phyloP scores from a whole-genome alignment of 2,797 vertebrate species.

The Rhinoraja longicauda region DNA sequence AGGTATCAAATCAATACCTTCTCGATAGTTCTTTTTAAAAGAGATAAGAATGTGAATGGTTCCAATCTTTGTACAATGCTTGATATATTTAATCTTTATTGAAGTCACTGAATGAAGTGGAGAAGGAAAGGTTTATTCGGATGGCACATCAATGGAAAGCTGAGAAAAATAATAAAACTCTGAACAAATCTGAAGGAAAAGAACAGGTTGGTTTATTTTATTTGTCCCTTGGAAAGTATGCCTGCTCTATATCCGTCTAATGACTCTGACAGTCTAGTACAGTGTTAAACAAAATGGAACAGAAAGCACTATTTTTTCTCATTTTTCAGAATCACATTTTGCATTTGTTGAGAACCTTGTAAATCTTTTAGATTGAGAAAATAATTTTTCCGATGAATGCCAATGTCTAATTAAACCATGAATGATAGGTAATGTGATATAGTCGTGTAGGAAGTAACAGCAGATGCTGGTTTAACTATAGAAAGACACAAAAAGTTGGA shows the following conservation, averaged over 20 bases:
- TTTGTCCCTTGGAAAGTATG: too few species aligned
- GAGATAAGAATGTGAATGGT: not conserved
- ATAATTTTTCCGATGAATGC: not conserved
- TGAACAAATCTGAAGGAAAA: constrained; percentile 43
- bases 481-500: too few species aligned
- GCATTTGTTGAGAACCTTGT: not conserved
- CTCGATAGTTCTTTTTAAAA: not conserved
- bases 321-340: not conserved
- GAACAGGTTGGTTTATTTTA: constrained; percentile 15
- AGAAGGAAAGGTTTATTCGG: constrained; percentile 52
- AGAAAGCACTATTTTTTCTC: not conserved
- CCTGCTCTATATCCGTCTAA: not conserved
- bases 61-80: not conserved
- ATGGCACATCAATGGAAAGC: constrained; percentile 54
- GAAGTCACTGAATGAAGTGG: constrained; percentile 52
- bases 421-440: not conserved
- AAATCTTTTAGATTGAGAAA: not conserved
- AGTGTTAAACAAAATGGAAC: not conserved
- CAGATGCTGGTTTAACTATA: too few species aligned
- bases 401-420: not conserved
- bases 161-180: constrained; percentile 53
- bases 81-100: constrained; percentile 1
- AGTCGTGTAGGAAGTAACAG: too few species aligned
- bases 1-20: not conserved
- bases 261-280: not conserved